Base-by-base conservation (phyloP, 2,888 invertebrate genomes). In the Entomobrya proxima region DNA sequence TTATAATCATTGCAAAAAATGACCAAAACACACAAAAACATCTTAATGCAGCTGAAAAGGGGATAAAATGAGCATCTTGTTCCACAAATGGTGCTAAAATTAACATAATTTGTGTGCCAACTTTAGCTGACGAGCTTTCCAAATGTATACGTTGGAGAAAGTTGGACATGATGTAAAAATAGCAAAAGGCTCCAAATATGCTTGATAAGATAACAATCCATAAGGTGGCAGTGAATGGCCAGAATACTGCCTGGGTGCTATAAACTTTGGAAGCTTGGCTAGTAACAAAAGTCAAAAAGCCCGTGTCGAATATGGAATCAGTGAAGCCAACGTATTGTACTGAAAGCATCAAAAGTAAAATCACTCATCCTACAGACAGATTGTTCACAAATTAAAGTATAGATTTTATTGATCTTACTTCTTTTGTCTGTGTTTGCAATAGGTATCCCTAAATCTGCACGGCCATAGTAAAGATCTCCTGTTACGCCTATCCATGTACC, bases 401-500 rank as follows among this genome's bases (percentile, higher is more conserved):
- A 15, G n/a, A 47, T 47, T 47, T 47, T n/a, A 47, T 47, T 13
- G 7, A 47, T 13, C 24, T 40, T 84, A 84, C 87, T 61, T 83
- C 87, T 21, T 69, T 79, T 83, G n/a, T 79, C 79, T 0, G 87
- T 87, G 21, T 86, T 86, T 6, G 86, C 81, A 11, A 76, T 24
- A 11, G 27, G 79, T n/a, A 87, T 2, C 0, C 87, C 87, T 0
- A 87, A 6, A 58, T 87, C 87, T 18, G 87, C 87, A 15, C 50
- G 61, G 5, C 83, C 76, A 24, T 76, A 79, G 7, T 79, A 24
- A 1, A 87, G 21, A 35, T 87, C 87, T 35, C 87, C 87, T 0
- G 75, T 75, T 0, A 87, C 52, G 0, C 87, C 87, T n/a, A 87
- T 74, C 88, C 88, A 88, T 0, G 88, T 88, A 35, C 87, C 88